Evolutionary conservation across 2,888 invertebrate species (phyloP).

Genomic region (Perithous albicinctus): DNA sequence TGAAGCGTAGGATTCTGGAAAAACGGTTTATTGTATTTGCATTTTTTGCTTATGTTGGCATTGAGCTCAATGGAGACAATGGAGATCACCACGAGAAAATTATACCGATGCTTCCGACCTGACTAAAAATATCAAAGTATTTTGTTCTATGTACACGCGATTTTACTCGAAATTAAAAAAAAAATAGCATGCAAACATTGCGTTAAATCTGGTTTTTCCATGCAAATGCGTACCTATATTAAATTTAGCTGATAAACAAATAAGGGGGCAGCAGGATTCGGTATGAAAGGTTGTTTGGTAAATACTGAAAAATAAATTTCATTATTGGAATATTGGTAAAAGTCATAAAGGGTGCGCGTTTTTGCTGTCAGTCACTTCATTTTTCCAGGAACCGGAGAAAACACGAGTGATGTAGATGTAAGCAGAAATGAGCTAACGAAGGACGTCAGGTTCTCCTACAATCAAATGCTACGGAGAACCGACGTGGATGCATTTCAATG

Average conservation of each 20-base stretch:
- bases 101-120: background rate
- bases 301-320: conserved; percentile 57
- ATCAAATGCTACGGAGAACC: background rate
- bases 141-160: background rate
- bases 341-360: conserved; percentile 46
- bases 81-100: background rate
- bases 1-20: conserved; percentile 30
- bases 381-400: conserved; percentile 19
- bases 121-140: background rate
- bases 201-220: background rate
- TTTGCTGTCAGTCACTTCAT: background rate
- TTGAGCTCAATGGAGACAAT: background rate
- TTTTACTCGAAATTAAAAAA: background rate
- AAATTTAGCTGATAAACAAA: background rate
- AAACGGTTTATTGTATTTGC: conserved; percentile 2
- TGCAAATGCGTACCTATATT: background rate
- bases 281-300: conserved; percentile 20
- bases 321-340: conserved; percentile 54
- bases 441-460: background rate
- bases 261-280: background rate
- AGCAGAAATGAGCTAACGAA: conserved; percentile 32
- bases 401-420: conserved; percentile 25
- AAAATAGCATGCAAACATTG: background rate
- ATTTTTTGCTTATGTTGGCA: background rate
- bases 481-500: conserved; percentile 60